Conservation (phyloP, 2,888 invertebrate species). For the Drosophila dives region DNA sequence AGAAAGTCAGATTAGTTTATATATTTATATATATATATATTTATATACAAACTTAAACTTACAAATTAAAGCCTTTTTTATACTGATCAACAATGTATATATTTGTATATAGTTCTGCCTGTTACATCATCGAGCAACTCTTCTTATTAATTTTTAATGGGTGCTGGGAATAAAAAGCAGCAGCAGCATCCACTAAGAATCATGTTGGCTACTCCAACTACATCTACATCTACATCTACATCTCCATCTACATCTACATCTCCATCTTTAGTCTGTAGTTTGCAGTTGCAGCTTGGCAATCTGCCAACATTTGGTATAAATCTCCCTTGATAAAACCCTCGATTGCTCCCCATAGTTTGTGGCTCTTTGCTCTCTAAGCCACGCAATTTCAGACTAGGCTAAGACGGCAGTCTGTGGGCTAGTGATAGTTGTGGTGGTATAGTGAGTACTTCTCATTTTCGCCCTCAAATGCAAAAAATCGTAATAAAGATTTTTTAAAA, state of each 20-base stretch:
- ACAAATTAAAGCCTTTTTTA: neutral
- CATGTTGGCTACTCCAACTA: slow-evolving; percentile 33
- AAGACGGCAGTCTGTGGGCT: slow-evolving; percentile 10
- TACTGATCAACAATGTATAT: neutral
- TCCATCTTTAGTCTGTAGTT: slow-evolving; percentile 25
- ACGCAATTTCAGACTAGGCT: slow-evolving; percentile 58
- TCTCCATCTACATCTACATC: slow-evolving; percentile 7
- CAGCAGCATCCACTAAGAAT: slow-evolving; percentile 42
- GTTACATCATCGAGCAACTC: neutral
- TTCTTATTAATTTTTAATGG: neutral
- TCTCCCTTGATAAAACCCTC: slow-evolving; percentile 72
- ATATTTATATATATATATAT: too few relatives aligned
- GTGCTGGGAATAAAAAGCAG: slow-evolving; percentile 17
- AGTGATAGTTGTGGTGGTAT: neutral
- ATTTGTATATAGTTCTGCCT: neutral
- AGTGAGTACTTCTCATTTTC: slow-evolving; percentile 50
- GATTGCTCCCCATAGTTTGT: slow-evolving; percentile 77
- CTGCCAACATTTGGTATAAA: slow-evolving; percentile 78
- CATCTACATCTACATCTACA: slow-evolving; percentile 4
- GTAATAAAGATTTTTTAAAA: slow-evolving; percentile 68
- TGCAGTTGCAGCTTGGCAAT: slow-evolving; percentile 75
- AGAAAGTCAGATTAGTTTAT: neutral
- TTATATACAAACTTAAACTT: neutral
- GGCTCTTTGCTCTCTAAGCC: slow-evolving; percentile 63
- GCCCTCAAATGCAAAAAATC: slow-evolving; percentile 31